phyloP scores from a whole-genome alignment of 2,888 invertebrate genomes.

The Drosophila melanosoma region DNA sequence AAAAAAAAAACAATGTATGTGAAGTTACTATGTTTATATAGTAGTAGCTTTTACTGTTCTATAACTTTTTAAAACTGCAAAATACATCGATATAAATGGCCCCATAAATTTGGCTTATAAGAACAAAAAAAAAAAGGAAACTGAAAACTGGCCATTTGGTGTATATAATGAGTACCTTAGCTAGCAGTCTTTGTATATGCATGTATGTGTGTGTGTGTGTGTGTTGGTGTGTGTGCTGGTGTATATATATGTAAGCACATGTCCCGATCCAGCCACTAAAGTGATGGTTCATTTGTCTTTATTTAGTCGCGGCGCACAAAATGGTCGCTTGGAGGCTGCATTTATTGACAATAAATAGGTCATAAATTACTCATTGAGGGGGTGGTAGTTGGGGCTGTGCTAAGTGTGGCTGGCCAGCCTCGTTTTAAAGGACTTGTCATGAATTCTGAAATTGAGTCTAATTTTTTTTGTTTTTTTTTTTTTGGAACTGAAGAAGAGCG shows the following conservation, averaged over 20 bases:
- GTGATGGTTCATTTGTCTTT: slow-evolving; percentile 77
- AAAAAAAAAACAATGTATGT: not conserved
- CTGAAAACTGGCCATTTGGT: slow-evolving; percentile 47
- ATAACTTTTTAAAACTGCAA: slow-evolving; percentile 32
- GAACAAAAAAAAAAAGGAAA: slow-evolving; percentile 10
- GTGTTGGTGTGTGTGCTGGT: slow-evolving; percentile 3
- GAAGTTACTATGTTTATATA: not conserved
- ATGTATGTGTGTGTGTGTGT: slow-evolving; percentile 5
- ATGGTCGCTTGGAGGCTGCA: slow-evolving; percentile 79
- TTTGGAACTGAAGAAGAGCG: slow-evolving; percentile 1
- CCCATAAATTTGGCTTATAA: slow-evolving; percentile 50
- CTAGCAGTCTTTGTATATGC: slow-evolving; percentile 16
- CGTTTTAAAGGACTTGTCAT: slow-evolving; percentile 27
- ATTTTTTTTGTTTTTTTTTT: slow-evolving; percentile 7
- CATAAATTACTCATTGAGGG: slow-evolving; percentile 63
- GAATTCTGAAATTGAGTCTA: not conserved
- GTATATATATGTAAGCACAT: slow-evolving; percentile 11
- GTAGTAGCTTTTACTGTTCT: slow-evolving; percentile 14
- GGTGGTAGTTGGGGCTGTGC: too few relatives aligned
- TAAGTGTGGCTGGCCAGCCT: not conserved
- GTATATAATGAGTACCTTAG: slow-evolving; percentile 53
- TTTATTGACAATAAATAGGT: slow-evolving; percentile 78
- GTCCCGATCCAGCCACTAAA: slow-evolving; percentile 59
- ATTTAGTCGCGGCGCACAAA: slow-evolving; percentile 67
- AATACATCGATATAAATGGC: slow-evolving; percentile 44